Evolutionary conservation across 2,113 vertebrate species (phyloP), one percentile per base, ranked within the genome.

Genomic region (Oncorhynchus gorbuscha): DNA sequence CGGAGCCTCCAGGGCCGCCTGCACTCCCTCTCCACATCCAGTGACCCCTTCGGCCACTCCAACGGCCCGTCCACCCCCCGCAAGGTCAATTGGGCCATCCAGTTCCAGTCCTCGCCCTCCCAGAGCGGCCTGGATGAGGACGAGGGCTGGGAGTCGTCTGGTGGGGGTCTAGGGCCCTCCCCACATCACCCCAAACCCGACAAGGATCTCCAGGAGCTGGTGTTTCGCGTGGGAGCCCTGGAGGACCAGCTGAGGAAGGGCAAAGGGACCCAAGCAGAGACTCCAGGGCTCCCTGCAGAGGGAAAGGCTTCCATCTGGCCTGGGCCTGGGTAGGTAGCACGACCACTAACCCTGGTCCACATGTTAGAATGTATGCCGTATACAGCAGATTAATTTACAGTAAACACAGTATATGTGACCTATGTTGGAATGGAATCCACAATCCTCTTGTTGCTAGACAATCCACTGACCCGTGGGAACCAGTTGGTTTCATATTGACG

Each of bases 111-210:
- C 0, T 94, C 93, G 0, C 90, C 93, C 0, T 89, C 91, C 5
- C 94, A 89, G 58, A 95, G 95, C 48, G 89, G 92, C 69, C 91
- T 91, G 0, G 96, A 97, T 0, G 95, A 97, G 5, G 96, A 97
- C 0, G 96, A 97, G 71, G 95, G 92, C 69, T 97, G 96, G 95
- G 94, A 96, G 81, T 97, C 95, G 0, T 90, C 87, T 0, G 89
- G 90, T 2, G 95, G 96, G 0, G 83, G 94, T 7, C 80, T 83
- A 0, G 83, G 91, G 49, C 80, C 92, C 0, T 90, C 93, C 0
- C 86, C 81, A 1, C 77, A 30, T 5, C 87, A 81, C 35, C 82
- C 90, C 4, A 83, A 73, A 59, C 74, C 93, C 0, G 91, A 89
- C 79, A 87, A 67, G 0, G 93, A 95, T 79, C 92, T 98, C 72